Base-by-base conservation (phyloP, 2,888 invertebrate species). In the Sarcophaga carnaria region DNA sequence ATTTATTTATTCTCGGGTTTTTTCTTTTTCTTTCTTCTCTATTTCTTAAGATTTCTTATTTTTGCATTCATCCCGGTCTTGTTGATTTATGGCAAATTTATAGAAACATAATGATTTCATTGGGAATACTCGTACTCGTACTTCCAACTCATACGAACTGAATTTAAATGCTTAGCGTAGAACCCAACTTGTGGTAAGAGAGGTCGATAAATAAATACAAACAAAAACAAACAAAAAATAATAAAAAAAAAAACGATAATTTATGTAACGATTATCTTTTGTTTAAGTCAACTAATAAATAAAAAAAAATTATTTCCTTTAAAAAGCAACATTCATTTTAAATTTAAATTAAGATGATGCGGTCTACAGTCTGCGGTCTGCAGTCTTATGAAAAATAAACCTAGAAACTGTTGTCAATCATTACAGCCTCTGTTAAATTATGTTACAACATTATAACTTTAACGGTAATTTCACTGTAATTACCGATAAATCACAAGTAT, bases 21-120 rank as follows among this genome's bases (percentile, higher is more conserved):
- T 37, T 60, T 74, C 69, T 59, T 45, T 10, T 14, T 17, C 22
- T 59, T 71, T 60, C 11, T 70, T 49, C 49, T 74, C 54, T 79
- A 72, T 81, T 82, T 67, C 47, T 54, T 54, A 54, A 54, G 54
- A 54, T 22, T 22, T 22, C 22, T 22, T 17, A 77, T 62, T 79
- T 69, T 85, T 37, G 72, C 37, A 83, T 77, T 83, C 66, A 83
- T 85, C 49, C 80, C 74, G 71, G 69, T 37, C 37, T 37, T 76
- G 77, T 83, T 85, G 85, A 85, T 85, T 83, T 85, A 87, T 85
- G 67, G 81, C 79, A 82, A 82, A 87, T 84, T 84, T 82, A 69
- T 87, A 72, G 76, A 82, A 85, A 84, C 54, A 63, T 82, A 85
- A 87, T 82, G 84, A 87, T 84, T 87, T 79, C 81, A 71, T 82